A percentile compares a stretch with the other conserved stretches of the same genome.
These are phyloP conservation scores for Hemitrygon akajei DNA, from an alignment of 2,797 vertebrate species.

Conservation along the genomic window DNA sequence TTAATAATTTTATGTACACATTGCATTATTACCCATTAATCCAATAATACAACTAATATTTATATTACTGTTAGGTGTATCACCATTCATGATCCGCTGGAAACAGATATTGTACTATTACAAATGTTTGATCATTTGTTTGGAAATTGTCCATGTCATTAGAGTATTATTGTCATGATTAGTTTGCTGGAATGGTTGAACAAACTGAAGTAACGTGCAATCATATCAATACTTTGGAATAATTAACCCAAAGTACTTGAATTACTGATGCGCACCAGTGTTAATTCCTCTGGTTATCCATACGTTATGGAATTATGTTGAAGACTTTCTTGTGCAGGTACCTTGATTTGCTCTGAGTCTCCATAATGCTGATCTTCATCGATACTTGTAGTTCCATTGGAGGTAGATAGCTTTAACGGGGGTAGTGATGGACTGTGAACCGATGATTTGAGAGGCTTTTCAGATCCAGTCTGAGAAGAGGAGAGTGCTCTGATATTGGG, in stretches of 20 bases:
- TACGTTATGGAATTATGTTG: too few relatives aligned
- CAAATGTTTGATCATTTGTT: too few relatives aligned
- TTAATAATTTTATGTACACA: too few relatives aligned
- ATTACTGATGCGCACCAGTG: neutral
- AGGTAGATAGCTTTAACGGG: constrained; percentile 80
- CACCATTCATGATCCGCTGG: too few relatives aligned
- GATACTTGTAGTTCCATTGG: constrained; percentile 80
- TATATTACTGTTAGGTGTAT: too few relatives aligned
- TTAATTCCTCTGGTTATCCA: neutral
- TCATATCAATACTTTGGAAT: neutral
- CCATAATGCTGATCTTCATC: constrained; percentile 59
- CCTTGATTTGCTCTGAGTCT: constrained; percentile 71
- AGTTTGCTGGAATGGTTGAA: neutral
- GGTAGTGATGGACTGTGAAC: constrained; percentile 63
- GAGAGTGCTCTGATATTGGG: constrained; percentile 64
- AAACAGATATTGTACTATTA: too few relatives aligned
- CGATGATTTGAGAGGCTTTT: constrained; percentile 69
- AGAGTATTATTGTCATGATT: neutral
- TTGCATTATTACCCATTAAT: too few relatives aligned
- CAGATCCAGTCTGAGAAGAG: constrained; percentile 66
- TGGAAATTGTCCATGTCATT: too few relatives aligned
- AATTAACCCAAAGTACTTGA: neutral
- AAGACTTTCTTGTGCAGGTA: constrained; percentile 48
- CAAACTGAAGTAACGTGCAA: neutral
- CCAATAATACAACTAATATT: too few relatives aligned